phyloP scores from a whole-genome alignment of 2,888 invertebrate species.

The Protophormia terraenovae region DNA sequence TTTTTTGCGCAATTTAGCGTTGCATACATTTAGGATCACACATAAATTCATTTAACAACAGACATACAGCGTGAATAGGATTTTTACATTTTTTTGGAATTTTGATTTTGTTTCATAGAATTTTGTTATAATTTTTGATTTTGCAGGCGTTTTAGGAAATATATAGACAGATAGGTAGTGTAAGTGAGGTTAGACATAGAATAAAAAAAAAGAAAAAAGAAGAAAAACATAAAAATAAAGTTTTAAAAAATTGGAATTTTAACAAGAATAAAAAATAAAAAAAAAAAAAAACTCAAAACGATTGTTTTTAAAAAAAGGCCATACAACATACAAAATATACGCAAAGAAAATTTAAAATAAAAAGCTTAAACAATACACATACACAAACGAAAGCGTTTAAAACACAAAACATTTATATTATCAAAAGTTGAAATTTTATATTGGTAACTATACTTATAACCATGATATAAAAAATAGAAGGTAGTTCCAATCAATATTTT shows the following conservation, averaged over 20 bases:
- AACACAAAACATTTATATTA: neutral
- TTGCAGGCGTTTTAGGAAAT: conserved; percentile 33
- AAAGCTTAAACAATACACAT: neutral
- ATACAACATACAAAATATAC: neutral
- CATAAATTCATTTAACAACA: conserved; percentile 33
- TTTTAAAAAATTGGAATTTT: conserved; percentile 38
- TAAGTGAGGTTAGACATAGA: conserved; percentile 64
- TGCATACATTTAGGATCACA: conserved; percentile 43
- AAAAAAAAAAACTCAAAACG: conserved; percentile 18
- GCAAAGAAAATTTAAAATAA: neutral
- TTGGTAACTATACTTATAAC: no score
- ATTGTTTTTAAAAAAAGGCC: conserved; percentile 1
- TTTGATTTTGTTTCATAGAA: neutral
- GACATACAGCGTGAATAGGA: conserved; percentile 12
- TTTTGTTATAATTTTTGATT: conserved; percentile 24
- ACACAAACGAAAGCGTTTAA: neutral
- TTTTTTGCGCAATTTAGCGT: conserved; percentile 37
- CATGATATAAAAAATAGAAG: no score
- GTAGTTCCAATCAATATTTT: no score
- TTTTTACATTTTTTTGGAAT: conserved; percentile 25
- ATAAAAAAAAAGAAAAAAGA: conserved; percentile 62
- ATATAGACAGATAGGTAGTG: conserved; percentile 17
- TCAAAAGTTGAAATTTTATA: neutral
- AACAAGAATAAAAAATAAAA: neutral
- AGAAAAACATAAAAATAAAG: conserved; percentile 66